Evolutionary conservation across 2,888 invertebrate genomes (phyloP).

Genomic region (Sarcophaga variegata): DNA sequence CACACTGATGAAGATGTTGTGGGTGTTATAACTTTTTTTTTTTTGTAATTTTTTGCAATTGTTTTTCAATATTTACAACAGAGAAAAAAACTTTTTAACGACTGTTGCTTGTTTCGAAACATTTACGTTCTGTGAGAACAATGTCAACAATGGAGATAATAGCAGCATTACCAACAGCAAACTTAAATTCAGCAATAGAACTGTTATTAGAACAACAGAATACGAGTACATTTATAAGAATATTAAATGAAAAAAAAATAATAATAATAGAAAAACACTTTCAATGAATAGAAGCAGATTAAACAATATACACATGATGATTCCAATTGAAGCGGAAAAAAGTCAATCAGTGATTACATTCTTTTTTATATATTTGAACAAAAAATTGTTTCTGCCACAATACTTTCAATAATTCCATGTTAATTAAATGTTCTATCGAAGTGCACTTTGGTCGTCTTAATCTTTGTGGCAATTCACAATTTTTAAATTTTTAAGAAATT

Average conservation of each 20-base stretch:
- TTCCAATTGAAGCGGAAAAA: no score
- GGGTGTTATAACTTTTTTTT: no score
- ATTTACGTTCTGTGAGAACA: neutral
- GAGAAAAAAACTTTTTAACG: neutral
- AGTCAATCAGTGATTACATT: no score
- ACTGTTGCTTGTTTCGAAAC: constrained; percentile 6
- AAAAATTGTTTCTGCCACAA: no score
- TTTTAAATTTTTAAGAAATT: no score
- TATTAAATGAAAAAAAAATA: constrained; percentile 20
- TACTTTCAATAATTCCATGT: no score
- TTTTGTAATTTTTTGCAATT: neutral
- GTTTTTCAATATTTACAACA: neutral
- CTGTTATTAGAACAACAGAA: neutral
- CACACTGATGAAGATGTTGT: neutral
- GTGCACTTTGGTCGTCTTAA: no score
- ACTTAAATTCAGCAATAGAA: neutral
- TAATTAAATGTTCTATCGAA: no score
- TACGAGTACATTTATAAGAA: constrained; percentile 21
- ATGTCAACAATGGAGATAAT: neutral
- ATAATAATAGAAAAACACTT: neutral
- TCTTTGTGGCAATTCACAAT: no score
- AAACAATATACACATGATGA: neutral
- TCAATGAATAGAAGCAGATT: neutral
- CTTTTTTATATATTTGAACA: no score
- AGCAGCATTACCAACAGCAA: neutral